A percentile compares a stretch with the other conserved stretches of the same genome.
phyloP scores from a whole-genome alignment of 2,113 vertebrate species.

The Mormyrus lacerda region DNA sequence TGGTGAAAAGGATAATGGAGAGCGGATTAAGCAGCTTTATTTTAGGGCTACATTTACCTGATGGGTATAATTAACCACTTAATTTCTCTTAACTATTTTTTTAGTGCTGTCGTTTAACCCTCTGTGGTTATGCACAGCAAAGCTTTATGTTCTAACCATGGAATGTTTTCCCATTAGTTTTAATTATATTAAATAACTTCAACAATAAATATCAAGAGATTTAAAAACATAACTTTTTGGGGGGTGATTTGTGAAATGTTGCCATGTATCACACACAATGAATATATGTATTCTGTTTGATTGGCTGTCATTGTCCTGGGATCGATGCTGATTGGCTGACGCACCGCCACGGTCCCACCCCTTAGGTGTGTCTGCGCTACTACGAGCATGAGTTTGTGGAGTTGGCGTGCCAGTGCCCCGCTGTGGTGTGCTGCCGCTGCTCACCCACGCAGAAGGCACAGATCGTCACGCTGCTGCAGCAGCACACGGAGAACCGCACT shows the following conservation, averaged over 20 bases:
- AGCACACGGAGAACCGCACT: conserved; percentile 79
- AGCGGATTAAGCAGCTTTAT: background rate
- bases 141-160: background rate
- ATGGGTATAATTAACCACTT: background rate
- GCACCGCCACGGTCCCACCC: background rate
- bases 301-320: background rate
- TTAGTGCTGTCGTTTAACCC: background rate
- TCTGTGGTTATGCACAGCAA: background rate
- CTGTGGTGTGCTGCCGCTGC: conserved; percentile 94
- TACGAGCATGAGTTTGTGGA: conserved; percentile 96
- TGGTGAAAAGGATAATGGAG: background rate
- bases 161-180: background rate
- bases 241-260: background rate
- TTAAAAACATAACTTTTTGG: background rate
- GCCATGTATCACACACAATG: background rate
- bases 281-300: background rate
- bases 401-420: conserved; percentile 90
- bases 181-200: background rate
- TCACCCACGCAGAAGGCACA: conserved; percentile 95
- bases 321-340: background rate
- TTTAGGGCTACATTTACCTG: background rate
- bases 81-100: background rate
- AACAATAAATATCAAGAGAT: background rate
- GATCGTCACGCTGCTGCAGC: conserved; percentile 82
- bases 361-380: conserved; percentile 84